Percentiles rank a stretch among this genome's conserved stretches.
phyloP scores from a whole-genome alignment of 2,113 vertebrate genomes.

The Uria lomvia region DNA sequence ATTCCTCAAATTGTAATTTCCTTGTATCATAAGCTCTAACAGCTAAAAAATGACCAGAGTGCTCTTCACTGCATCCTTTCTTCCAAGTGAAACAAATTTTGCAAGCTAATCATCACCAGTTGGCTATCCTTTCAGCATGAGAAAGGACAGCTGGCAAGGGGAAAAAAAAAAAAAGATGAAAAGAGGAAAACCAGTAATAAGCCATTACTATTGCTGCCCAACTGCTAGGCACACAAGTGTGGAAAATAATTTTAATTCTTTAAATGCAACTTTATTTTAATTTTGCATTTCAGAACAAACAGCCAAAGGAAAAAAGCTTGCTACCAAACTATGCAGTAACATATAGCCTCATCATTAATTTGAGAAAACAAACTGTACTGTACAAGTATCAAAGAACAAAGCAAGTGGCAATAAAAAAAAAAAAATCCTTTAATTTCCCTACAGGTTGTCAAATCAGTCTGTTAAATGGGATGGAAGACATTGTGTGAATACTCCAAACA shows the following conservation, averaged over 20 bases:
- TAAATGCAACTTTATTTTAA: neutral
- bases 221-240: neutral
- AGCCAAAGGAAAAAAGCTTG: neutral
- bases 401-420: neutral
- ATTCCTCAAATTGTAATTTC: neutral
- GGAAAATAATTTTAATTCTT: constrained; percentile 7
- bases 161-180: neutral
- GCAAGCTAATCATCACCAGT: constrained; percentile 3
- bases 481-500: neutral
- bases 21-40: neutral
- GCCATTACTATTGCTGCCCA: neutral
- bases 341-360: neutral
- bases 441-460: neutral
- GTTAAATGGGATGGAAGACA: neutral
- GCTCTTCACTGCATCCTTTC: constrained; percentile 49
- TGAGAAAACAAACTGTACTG: neutral
- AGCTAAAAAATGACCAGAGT: neutral
- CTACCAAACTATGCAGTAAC: neutral
- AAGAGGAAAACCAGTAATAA: neutral
- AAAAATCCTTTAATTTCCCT: neutral
- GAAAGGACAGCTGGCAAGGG: neutral
- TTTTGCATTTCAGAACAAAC: neutral
- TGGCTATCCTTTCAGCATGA: constrained; percentile 20
- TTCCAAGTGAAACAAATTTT: constrained; percentile 54
- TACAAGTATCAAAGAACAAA: neutral